A percentile compares a stretch with the other conserved stretches of the same genome.
These are phyloP conservation scores for Drosophila prolongata DNA, from an alignment of 2,888 invertebrate species.

Conservation along the genomic window DNA sequence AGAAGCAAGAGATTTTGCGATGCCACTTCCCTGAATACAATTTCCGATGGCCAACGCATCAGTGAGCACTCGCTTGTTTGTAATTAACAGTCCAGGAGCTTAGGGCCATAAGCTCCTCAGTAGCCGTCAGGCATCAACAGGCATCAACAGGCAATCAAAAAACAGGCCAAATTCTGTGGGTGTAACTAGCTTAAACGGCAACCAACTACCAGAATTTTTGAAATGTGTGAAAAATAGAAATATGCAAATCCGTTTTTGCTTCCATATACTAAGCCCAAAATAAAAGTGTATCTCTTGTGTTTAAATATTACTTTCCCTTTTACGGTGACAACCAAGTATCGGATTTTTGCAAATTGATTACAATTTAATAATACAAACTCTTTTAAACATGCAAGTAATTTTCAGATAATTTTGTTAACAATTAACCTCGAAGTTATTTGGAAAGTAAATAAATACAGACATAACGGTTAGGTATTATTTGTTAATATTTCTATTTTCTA, in stretches of 20 bases:
- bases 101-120: constrained; percentile 5
- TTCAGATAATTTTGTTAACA: too few species aligned
- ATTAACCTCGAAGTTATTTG: too few species aligned
- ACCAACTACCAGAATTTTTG: constrained; percentile 1
- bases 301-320: too few species aligned
- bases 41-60: constrained; percentile 23
- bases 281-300: neutral
- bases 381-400: too few species aligned
- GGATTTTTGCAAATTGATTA: too few species aligned
- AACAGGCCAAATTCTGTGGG: constrained; percentile 8
- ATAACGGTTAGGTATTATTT: too few species aligned
- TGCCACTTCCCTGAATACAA: constrained; percentile 4
- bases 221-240: neutral
- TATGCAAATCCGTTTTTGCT: neutral
- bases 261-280: neutral
- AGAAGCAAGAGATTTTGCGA: constrained; percentile 15
- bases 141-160: constrained; percentile 23
- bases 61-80: constrained; percentile 31
- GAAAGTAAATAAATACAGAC: too few species aligned
- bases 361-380: too few species aligned
- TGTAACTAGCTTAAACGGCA: neutral
- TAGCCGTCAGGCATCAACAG: constrained; percentile 20
- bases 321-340: too few species aligned
- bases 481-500: too few species aligned
- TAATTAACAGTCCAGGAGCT: constrained; percentile 28